Conservation (phyloP, 2,888 invertebrate genomes). For the Meandrusa payeni region DNA sequence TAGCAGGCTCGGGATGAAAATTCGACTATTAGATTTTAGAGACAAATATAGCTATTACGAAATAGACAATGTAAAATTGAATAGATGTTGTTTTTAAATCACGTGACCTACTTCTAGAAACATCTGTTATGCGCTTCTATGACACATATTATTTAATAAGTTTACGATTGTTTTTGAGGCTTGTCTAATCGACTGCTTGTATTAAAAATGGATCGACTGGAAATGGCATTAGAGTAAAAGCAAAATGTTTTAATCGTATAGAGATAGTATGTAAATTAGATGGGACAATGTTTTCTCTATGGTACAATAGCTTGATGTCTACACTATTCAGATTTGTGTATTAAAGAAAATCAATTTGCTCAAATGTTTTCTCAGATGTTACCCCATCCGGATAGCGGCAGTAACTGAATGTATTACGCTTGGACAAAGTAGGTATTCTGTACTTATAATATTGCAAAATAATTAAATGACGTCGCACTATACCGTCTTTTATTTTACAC, state of each 20-base stretch:
- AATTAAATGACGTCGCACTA: conserved; percentile 67
- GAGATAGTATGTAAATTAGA: background rate
- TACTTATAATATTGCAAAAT: conserved; percentile 61
- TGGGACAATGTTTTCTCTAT: conserved; percentile 1
- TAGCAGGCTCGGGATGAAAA: too few species aligned
- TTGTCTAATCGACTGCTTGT: conserved; percentile 19
- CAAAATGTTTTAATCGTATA: too few species aligned
- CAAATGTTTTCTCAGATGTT: conserved; percentile 54
- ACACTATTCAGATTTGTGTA: conserved; percentile 22
- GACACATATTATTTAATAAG: conserved; percentile 22
- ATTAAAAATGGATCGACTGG: too few species aligned
- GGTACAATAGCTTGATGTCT: conserved; percentile 12
- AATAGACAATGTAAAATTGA: conserved; percentile 9
- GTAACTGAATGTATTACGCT: conserved; percentile 48
- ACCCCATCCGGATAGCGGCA: conserved; percentile 49
- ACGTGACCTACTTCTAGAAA: conserved; percentile 9
- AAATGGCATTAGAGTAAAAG: too few species aligned
- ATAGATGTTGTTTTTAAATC: conserved; percentile 14
- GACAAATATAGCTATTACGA: conserved; percentile 4
- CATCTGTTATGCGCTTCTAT: conserved; percentile 17
- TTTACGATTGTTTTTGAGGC: conserved; percentile 23
- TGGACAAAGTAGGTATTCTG: conserved; percentile 56
- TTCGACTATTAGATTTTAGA: conserved; percentile 19
- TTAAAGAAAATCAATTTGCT: conserved; percentile 51
- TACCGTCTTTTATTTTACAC: conserved; percentile 14